Base-by-base conservation (phyloP, 2,888 invertebrate genomes). In the Chaitophorus viminalis region DNA sequence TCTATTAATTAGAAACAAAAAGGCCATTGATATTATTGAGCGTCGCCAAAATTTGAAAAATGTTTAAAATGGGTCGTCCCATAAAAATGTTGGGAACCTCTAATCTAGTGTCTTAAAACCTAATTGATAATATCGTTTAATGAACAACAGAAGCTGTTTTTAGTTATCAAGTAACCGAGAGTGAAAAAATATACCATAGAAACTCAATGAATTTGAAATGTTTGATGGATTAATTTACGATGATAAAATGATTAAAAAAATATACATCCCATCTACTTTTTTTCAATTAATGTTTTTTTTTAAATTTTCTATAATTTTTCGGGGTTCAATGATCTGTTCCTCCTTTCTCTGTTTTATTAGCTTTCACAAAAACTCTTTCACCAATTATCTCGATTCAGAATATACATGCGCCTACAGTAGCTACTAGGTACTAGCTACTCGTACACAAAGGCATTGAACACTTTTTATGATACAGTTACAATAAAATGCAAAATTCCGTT, bases 341-440 rank as follows among this genome's bases (percentile, higher is more conserved):
- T 76, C 84, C 76, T 84, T 84, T 76, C 75, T 84, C 84, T 76
- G 3, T 84, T 76, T 65, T 76, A 39, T 14, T 31, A 76, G 75
- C 83, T 84, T 76, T 84, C 83, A 84, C 83, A 33, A 29, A 72
- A 54, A 83, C 39, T 84, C 84, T 84, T 84, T 84, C 84, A 65
- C 84, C 76, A 60, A 65, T 84, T 84, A 84, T 76, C 76, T 65
- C 84, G 46, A 31, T 39, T 31, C 29, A 6, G 4, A 54, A 21
- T 52, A 36, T 8, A 3, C 4, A 11, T 25, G 2, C 29, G 18
- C 18, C 31, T 54, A 18, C 29, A 18, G n/a, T n/a, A n/a, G n/a
- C n/a, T n/a, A n/a, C n/a, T n/a, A n/a, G 54, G 4, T 60, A 25
- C 60, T 5, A 9, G 6, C 25, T 25, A 60, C 60, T 25, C 60